phyloP scores from a whole-genome alignment of 2,113 vertebrate species.

The Miniopterus natalensis region DNA sequence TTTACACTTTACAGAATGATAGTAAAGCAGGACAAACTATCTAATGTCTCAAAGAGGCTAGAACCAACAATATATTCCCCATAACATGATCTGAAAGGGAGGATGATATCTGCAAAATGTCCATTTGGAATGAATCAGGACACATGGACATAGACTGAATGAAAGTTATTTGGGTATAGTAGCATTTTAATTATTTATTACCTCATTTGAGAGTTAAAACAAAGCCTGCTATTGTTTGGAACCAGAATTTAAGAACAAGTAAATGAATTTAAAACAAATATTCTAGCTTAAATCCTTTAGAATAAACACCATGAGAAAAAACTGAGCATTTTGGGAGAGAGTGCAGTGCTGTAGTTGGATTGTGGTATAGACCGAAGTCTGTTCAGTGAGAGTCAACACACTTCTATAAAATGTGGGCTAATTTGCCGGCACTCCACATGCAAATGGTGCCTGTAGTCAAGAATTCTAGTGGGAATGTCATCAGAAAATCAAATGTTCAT shows the following conservation, averaged over 20 bases:
- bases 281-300: neutral
- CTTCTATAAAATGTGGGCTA: neutral
- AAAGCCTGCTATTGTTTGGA: neutral
- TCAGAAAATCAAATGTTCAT: neutral
- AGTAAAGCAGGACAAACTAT: neutral
- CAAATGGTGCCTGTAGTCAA: neutral
- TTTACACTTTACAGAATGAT: neutral
- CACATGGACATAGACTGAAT: neutral
- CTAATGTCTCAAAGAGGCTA: slow-evolving; percentile 29
- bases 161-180: neutral
- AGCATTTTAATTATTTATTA: slow-evolving; percentile 37
- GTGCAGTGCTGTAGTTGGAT: neutral
- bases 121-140: neutral
- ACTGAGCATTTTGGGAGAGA: neutral
- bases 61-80: neutral
- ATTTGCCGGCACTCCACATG: neutral
- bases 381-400: neutral
- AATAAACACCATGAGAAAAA: neutral
- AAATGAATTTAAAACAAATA: neutral
- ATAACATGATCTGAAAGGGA: neutral
- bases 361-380: neutral
- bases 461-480: neutral
- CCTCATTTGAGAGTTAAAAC: neutral
- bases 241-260: neutral
- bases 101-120: neutral